phyloP scores from a whole-genome alignment of 2,113 vertebrate genomes.

The Alethe castanea region DNA sequence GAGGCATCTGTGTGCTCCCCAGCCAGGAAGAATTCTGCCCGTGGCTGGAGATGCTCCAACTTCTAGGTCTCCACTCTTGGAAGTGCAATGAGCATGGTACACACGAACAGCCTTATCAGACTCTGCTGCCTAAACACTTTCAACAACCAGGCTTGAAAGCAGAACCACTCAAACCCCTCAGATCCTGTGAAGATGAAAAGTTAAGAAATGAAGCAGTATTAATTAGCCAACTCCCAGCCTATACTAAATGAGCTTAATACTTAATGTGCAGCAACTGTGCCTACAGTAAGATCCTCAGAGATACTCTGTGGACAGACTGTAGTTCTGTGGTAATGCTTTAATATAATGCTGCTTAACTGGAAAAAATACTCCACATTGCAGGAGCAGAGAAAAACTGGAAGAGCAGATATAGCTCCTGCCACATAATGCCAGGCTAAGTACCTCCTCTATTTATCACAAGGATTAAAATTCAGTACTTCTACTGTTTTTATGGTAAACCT shows the following conservation, averaged over 20 bases:
- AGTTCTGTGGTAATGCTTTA: neutral
- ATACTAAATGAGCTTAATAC: neutral
- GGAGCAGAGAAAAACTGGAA: neutral
- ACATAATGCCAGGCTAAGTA: neutral
- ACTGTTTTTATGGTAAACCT: conserved; percentile 23
- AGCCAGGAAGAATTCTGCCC: neutral
- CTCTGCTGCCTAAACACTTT: neutral
- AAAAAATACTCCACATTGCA: neutral
- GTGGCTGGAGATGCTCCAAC: neutral
- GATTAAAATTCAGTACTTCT: neutral
- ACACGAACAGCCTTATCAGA: neutral
- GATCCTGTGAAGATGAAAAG: neutral
- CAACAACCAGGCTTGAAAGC: neutral
- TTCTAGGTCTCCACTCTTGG: neutral
- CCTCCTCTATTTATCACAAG: neutral
- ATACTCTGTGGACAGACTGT: neutral
- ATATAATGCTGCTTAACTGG: neutral
- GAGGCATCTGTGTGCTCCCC: neutral
- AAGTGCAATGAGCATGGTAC: neutral
- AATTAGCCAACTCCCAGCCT: neutral
- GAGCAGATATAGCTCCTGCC: neutral
- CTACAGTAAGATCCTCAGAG: neutral
- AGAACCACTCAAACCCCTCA: neutral
- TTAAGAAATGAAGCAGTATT: neutral
- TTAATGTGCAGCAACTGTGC: neutral